A percentile compares a stretch with the other conserved stretches of the same genome.
Conservation (phyloP, 2,888 invertebrate genomes). For the Chloroclysta siterata region DNA sequence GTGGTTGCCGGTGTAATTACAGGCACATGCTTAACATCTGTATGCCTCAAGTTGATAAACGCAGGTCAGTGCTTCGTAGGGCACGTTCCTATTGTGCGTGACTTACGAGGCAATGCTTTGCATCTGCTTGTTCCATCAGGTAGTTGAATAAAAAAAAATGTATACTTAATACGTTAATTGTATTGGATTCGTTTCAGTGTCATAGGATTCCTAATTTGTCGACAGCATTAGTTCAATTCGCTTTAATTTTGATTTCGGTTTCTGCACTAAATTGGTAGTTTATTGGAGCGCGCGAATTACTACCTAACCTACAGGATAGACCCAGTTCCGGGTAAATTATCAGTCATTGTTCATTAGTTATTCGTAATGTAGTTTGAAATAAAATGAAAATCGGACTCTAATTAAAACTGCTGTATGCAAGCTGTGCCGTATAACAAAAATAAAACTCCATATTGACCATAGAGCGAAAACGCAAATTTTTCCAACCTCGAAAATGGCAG, state of each 20-base stretch:
- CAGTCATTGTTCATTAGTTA: constrained; percentile 6
- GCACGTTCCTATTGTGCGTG: too few species aligned
- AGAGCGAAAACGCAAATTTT: constrained; percentile 14
- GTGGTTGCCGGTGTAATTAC: too few species aligned
- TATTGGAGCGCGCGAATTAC: constrained; percentile 25
- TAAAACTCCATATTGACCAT: constrained; percentile 5
- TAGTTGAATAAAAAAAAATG: too few species aligned
- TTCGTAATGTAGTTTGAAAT: not conserved
- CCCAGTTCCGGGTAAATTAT: constrained; percentile 9
- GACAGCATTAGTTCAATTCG: constrained; percentile 53
- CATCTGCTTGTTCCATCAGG: too few species aligned
- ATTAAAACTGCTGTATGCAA: not conserved
- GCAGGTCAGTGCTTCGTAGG: too few species aligned
- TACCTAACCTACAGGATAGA: constrained; percentile 21
- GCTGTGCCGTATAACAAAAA: constrained; percentile 11
- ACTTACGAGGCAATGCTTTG: too few species aligned
- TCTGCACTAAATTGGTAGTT: constrained; percentile 47
- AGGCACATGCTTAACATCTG: too few species aligned
- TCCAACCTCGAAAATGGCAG: constrained; percentile 23
- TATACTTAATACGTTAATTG: too few species aligned
- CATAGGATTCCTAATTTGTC: constrained; percentile 42
- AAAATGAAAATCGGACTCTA: not conserved
- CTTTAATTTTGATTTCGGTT: constrained; percentile 59
- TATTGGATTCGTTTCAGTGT: constrained; percentile 22
- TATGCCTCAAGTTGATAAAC: too few species aligned